phyloP scores from a whole-genome alignment of 2,797 vertebrate species.

The Scomberomorus guttatus region DNA sequence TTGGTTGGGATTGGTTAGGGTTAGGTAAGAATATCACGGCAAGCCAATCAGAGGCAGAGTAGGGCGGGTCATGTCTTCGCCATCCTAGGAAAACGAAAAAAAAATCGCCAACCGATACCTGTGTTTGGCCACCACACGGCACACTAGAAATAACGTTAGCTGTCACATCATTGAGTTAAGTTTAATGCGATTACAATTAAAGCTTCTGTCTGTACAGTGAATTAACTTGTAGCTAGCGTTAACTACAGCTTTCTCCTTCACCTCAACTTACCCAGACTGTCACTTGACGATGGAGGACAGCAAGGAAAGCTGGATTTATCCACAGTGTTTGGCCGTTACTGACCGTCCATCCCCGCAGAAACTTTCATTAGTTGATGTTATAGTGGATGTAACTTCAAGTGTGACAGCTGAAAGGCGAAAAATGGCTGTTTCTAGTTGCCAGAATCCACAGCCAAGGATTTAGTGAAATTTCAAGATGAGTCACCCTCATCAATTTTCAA shows the following conservation, averaged over 20 bases:
- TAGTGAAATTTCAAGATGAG: neutral
- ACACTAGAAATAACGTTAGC: constrained; percentile 11
- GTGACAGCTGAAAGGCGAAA: constrained; percentile 59
- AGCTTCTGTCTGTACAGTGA: neutral
- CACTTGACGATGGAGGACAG: constrained; percentile 12
- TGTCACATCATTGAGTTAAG: constrained; percentile 5
- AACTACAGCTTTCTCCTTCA: neutral
- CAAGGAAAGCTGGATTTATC: neutral
- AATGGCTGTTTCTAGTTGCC: constrained; percentile 53
- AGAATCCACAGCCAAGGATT: constrained; percentile 45
- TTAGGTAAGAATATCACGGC: no score
- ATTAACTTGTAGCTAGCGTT: no score
- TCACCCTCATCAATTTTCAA: neutral
- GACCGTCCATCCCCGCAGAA: neutral
- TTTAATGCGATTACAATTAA: constrained; percentile 42
- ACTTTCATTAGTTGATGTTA: neutral
- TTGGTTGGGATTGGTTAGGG: no score
- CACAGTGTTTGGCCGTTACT: neutral
- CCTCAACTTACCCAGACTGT: constrained; percentile 28
- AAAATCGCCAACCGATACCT: neutral
- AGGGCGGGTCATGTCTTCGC: no score
- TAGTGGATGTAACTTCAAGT: neutral
- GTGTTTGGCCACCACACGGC: neutral
- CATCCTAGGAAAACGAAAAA: no score
- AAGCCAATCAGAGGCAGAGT: no score